A percentile compares a stretch with the other conserved stretches of the same genome.
Conservation (phyloP, 1,140 invertebrate genomes). For the Cryptotermes secundus region DNA sequence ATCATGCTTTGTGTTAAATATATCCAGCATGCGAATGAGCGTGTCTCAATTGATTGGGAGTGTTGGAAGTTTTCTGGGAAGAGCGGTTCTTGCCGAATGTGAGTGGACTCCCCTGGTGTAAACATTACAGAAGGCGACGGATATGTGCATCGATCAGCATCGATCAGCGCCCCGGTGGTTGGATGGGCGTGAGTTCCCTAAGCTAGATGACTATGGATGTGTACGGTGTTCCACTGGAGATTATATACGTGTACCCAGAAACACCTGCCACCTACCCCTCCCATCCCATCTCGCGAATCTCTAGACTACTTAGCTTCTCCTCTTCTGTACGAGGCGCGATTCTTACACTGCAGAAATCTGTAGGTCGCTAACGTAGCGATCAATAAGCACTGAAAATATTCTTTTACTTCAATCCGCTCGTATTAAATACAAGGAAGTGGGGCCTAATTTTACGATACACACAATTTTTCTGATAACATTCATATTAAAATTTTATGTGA, state of each 20-base stretch:
- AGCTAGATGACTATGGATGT: conserved; percentile 1
- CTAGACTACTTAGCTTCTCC: conserved; percentile 14
- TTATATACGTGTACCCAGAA: conserved; percentile 16
- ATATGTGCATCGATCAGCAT: conserved; percentile 12
- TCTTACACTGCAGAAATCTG: conserved; percentile 14
- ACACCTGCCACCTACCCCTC: neutral
- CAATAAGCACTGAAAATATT: neutral
- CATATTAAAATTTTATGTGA: too few relatives aligned
- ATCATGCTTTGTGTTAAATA: too few relatives aligned
- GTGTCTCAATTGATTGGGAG: too few relatives aligned
- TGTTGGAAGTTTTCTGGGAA: too few relatives aligned
- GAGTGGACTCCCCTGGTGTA: neutral
- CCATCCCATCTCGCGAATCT: neutral
- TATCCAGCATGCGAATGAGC: too few relatives aligned
- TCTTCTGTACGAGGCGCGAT: neutral
- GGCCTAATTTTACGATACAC: too few relatives aligned
- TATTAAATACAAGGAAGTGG: too few relatives aligned
- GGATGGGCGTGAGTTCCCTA: neutral
- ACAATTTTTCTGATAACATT: too few relatives aligned
- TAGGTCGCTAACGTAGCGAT: neutral
- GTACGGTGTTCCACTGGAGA: neutral
- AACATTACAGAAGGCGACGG: neutral
- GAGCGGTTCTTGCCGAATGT: too few relatives aligned
- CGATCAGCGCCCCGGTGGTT: neutral
- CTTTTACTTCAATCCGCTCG: too few relatives aligned